Percentiles rank a stretch among this genome's conserved stretches.
phyloP scores from a whole-genome alignment of 2,888 invertebrate species.

The Leucoma salicis region DNA sequence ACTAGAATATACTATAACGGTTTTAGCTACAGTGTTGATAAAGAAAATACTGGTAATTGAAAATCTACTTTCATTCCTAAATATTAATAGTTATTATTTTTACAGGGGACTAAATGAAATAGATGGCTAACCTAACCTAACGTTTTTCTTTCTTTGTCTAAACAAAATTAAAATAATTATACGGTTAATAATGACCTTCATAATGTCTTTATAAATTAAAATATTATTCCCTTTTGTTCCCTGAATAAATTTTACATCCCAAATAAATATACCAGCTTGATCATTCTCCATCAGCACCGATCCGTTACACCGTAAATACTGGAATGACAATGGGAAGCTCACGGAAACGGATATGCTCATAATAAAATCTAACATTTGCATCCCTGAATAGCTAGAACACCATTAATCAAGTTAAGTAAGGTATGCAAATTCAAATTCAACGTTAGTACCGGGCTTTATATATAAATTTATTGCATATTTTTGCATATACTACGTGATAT shows the following conservation, averaged over 20 bases:
- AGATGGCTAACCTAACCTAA: too few species aligned
- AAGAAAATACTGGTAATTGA: too few species aligned
- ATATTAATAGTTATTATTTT: too few species aligned
- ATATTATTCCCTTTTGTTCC: not conserved
- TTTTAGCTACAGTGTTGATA: too few species aligned
- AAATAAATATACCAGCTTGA: not conserved
- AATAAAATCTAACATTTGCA: constrained; percentile 11
- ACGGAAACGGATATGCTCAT: constrained; percentile 5
- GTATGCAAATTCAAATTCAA: constrained; percentile 25
- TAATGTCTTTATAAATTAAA: not conserved
- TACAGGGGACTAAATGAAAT: too few species aligned
- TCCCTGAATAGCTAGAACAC: constrained; percentile 14
- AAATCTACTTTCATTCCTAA: too few species aligned
- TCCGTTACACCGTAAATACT: not conserved
- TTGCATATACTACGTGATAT: constrained; percentile 32
- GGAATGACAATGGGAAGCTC: constrained; percentile 1
- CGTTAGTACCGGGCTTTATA: constrained; percentile 29
- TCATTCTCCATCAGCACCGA: not conserved
- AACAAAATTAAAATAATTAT: not conserved
- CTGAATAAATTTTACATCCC: not conserved
- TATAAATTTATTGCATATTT: constrained; percentile 39
- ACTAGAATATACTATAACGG: too few species aligned
- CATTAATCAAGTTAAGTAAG: constrained; percentile 22
- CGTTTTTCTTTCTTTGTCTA: not conserved
- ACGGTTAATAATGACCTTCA: not conserved